Percentiles rank a stretch among this genome's conserved stretches.
Conservation (phyloP, 2,797 vertebrate species). For the Etheostoma perlongum region DNA sequence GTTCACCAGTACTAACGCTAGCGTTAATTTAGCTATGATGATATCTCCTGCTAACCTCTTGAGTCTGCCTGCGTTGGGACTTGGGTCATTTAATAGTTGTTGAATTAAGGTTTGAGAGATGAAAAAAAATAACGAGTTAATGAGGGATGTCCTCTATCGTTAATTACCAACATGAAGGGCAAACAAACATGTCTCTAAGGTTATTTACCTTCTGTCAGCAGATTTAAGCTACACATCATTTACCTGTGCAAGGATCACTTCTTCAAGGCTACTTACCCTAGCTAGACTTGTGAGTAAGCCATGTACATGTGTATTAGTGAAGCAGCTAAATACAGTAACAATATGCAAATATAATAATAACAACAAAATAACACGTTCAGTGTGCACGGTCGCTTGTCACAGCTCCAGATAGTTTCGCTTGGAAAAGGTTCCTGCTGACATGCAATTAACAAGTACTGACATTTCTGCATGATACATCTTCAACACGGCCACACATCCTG, state of each 20-base stretch:
- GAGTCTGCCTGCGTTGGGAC: no score
- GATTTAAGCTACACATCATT: fast-evolving
- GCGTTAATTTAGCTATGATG: no score
- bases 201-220: not conserved
- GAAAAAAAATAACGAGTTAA: fast-evolving
- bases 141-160: not conserved
- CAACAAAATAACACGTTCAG: not conserved
- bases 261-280: not conserved
- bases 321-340: not conserved
- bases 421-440: not conserved
- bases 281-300: not conserved
- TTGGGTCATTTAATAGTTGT: no score
- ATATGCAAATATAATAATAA: no score
- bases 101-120: fast-evolving
- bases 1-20: slow-evolving; percentile 17
- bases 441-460: no score
- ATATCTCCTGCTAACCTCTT: not conserved
- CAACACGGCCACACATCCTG: not conserved
- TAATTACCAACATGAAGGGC: no score
- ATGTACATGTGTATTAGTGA: not conserved
- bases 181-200: not conserved
- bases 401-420: not conserved
- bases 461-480: no score
- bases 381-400: not conserved
- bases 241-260: not conserved